Base-by-base conservation (phyloP, 1,140 invertebrate species). In the Forficula auricularia region DNA sequence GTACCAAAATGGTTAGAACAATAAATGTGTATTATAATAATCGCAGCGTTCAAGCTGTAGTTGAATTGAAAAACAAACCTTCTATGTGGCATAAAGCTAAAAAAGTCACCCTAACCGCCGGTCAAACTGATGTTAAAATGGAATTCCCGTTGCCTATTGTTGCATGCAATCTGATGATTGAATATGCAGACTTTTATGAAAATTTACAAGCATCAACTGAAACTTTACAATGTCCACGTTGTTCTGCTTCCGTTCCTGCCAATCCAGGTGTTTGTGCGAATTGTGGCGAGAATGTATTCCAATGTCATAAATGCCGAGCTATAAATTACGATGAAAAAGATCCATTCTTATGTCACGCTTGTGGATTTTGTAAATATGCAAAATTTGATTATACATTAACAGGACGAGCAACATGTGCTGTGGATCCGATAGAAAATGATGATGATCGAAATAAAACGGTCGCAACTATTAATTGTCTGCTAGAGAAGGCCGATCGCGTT, bases 291-390 rank as follows among this genome's bases (percentile, higher is more conserved):
- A 98, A 98, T 61, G 94, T 97, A 0, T 98, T 91, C 61, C 94
- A 98, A 54, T 97, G 92, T 58, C 87, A 95, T 61, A 96, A 96
- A 63, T 96, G 90, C 65, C 77, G 88, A 12, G 87, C 92, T 0
- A 98, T 98, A 48, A 98, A 98, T 64, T 98, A 98, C 64, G 94
- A 98, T 60, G 92, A 98, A 60, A 95, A 96, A 59, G 94, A 98
- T 69, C 94, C 94, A 2, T 98, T 98, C 72, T 62, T 98, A 10
- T 98, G 94, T 59, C 94, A 97, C 63, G 83, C 90, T 7, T 98
- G 94, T 65, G 94, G 94, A 2, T 98, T 96, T 63, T 98, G 92
- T 67, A 98, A 98, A 64, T 98, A 98, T 64, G 94, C 92, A n/a
- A 96, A 97, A 62, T 96, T 98, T 61, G 94, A 98, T 64, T 92